Percentiles rank a stretch among this genome's conserved stretches.
Evolutionary conservation across 2,888 invertebrate genomes (phyloP).

Genomic region (Frankliniella intonsa): DNA sequence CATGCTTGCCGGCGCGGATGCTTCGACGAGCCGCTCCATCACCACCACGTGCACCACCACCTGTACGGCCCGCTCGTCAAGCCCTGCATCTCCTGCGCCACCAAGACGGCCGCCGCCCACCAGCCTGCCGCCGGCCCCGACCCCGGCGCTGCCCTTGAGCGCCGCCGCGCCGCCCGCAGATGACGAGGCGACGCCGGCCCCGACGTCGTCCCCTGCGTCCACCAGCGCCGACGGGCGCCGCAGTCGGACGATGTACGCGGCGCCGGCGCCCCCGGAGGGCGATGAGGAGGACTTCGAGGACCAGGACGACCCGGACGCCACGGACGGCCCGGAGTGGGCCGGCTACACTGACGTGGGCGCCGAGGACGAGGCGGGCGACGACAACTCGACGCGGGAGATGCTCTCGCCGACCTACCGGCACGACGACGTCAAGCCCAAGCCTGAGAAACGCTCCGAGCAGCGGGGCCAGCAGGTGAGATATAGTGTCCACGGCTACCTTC

Average conservation of each 20-base stretch:
- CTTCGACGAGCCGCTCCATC: not conserved
- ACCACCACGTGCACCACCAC: not conserved
- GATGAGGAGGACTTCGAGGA: not conserved
- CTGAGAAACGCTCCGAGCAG: conserved; percentile 4
- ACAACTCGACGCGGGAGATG: not conserved
- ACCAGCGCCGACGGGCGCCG: not conserved
- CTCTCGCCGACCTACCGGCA: not conserved
- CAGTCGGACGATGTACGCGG: not conserved
- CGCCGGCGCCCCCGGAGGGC: not conserved
- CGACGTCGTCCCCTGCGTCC: not conserved
- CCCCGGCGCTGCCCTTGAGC: not conserved
- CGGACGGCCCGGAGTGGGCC: conserved; percentile 1
- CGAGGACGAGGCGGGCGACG: not conserved
- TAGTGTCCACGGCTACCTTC: no score
- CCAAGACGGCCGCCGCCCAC: not conserved
- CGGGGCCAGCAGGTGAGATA: not conserved
- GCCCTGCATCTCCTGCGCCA: not conserved
- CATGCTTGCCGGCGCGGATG: not conserved
- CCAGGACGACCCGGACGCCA: not conserved
- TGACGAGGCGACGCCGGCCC: not conserved
- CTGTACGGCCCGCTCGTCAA: not conserved
- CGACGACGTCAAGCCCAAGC: not conserved
- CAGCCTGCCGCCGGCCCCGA: not conserved
- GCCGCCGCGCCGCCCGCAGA: not conserved
- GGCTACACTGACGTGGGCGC: not conserved